Percentiles rank a stretch among this genome's conserved stretches.
Evolutionary conservation across 2,888 invertebrate genomes (phyloP).

Genomic region (Noctua janthina): DNA sequence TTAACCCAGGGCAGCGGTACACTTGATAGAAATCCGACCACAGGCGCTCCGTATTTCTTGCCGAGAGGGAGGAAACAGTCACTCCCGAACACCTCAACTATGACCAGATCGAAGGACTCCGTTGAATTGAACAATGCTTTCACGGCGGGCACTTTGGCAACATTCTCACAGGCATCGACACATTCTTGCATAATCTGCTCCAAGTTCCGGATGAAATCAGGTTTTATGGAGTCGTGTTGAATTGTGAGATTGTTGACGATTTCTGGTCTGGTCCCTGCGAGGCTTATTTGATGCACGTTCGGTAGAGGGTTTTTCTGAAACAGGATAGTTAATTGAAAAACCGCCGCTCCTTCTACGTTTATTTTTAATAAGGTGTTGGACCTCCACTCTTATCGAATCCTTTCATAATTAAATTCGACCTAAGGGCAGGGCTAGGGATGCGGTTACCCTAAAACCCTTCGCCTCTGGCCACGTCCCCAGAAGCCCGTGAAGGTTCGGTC

Average conservation of each 20-base stretch:
- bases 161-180: slow-evolving; percentile 85
- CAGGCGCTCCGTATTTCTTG: slow-evolving; percentile 88
- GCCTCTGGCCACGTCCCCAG: not conserved
- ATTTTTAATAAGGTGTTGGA: not conserved
- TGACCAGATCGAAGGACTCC: slow-evolving; percentile 82
- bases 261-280: slow-evolving; percentile 88
- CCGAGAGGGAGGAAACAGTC: slow-evolving; percentile 91
- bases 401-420: not conserved
- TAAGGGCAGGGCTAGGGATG: not conserved
- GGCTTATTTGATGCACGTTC: slow-evolving; percentile 85
- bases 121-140: slow-evolving; percentile 82
- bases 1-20: slow-evolving; percentile 90
- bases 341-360: not conserved
- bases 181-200: slow-evolving; percentile 88
- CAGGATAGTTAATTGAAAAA: slow-evolving; percentile 10
- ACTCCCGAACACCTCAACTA: slow-evolving; percentile 89
- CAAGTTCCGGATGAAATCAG: slow-evolving; percentile 82
- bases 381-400: not conserved
- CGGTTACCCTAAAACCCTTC: not conserved
- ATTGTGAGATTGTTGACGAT: slow-evolving; percentile 84
- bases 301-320: slow-evolving; percentile 85
- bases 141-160: slow-evolving; percentile 82
- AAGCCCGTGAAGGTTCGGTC: not conserved
- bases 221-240: slow-evolving; percentile 79
- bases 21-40: slow-evolving; percentile 89